Percentiles rank a stretch among this genome's conserved stretches.
Conservation (phyloP, 2,797 vertebrate genomes). For the Sebastes hubbsi region DNA sequence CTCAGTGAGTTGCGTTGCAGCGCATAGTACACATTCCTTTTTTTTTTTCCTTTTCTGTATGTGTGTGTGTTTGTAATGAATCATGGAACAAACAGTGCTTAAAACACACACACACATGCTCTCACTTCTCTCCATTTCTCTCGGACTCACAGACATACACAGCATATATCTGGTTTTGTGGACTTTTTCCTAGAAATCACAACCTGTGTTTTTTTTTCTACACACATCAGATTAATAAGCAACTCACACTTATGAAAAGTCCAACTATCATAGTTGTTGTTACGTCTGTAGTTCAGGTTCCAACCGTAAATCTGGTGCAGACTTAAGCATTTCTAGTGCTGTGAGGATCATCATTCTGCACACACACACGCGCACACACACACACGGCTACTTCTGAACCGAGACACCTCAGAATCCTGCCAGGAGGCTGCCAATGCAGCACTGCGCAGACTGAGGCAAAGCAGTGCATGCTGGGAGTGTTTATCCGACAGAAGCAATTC, state of each 20-base stretch:
- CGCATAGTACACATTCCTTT: conserved; percentile 44
- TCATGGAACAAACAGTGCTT: conserved; percentile 37
- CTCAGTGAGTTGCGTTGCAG: conserved; percentile 48
- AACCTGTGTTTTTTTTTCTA: not conserved
- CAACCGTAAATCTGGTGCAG: conserved; percentile 50
- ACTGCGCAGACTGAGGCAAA: conserved; percentile 72
- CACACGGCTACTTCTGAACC: conserved; percentile 59
- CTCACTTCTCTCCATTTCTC: not conserved
- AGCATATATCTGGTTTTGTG: not conserved
- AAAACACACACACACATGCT: not conserved
- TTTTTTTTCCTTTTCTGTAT: not conserved
- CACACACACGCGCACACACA: conserved; percentile 13
- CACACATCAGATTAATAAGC: conserved; percentile 3
- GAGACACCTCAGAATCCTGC: conserved; percentile 73
- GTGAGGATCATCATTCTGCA: conserved; percentile 62
- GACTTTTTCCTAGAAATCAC: not conserved
- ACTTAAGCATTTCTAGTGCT: conserved; percentile 48
- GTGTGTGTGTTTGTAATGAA: conserved; percentile 14
- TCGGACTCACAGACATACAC: not conserved
- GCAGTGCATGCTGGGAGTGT: conserved; percentile 81
- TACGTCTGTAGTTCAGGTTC: conserved; percentile 21
- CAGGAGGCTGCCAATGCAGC: conserved; percentile 76
- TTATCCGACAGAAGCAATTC: conserved; percentile 77
- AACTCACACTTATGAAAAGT: conserved; percentile 10
- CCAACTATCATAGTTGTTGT: conserved; percentile 14